phyloP scores from a whole-genome alignment of 2,113 vertebrate species.

The Dromiciops gliroides region DNA sequence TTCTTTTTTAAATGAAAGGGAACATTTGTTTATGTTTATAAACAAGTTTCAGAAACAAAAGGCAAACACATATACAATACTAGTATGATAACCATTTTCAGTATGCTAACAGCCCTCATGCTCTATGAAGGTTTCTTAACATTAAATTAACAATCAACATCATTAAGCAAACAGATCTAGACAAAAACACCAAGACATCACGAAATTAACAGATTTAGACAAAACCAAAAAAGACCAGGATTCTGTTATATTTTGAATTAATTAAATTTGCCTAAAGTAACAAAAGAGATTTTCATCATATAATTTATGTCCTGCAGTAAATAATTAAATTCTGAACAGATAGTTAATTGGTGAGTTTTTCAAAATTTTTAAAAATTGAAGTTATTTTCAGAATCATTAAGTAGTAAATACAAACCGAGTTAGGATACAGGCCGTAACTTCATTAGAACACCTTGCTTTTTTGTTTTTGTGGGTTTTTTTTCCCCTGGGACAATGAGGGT shows the following conservation, averaged over 20 bases:
- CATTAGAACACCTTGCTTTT: constrained; percentile 92
- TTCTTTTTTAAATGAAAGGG: constrained; percentile 83
- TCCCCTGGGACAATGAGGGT: too few species aligned
- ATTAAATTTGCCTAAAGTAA: constrained; percentile 94
- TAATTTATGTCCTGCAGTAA: constrained; percentile 89
- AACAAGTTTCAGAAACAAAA: constrained; percentile 90
- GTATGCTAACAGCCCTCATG: constrained; percentile 90
- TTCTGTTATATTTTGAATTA: constrained; percentile 92
- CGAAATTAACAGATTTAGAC: constrained; percentile 90
- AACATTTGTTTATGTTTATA: constrained; percentile 89
- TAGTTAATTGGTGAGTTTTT: constrained; percentile 89
- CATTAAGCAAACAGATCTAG: constrained; percentile 73
- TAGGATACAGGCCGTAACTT: constrained; percentile 92
- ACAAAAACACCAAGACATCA: constrained; percentile 86
- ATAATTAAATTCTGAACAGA: constrained; percentile 88
- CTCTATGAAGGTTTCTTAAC: constrained; percentile 85
- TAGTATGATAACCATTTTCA: constrained; percentile 79
- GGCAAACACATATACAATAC: constrained; percentile 88
- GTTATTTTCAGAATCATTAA: constrained; percentile 93
- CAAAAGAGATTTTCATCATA: constrained; percentile 91
- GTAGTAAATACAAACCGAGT: constrained; percentile 96
- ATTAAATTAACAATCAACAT: constrained; percentile 89
- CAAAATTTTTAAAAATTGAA: constrained; percentile 92
- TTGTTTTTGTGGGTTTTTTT: too few species aligned
- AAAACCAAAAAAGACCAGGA: constrained; percentile 91